Percentiles rank a stretch among this genome's conserved stretches.
phyloP scores from a whole-genome alignment of 1,140 invertebrate species.

The Atopsyche davidsoni region DNA sequence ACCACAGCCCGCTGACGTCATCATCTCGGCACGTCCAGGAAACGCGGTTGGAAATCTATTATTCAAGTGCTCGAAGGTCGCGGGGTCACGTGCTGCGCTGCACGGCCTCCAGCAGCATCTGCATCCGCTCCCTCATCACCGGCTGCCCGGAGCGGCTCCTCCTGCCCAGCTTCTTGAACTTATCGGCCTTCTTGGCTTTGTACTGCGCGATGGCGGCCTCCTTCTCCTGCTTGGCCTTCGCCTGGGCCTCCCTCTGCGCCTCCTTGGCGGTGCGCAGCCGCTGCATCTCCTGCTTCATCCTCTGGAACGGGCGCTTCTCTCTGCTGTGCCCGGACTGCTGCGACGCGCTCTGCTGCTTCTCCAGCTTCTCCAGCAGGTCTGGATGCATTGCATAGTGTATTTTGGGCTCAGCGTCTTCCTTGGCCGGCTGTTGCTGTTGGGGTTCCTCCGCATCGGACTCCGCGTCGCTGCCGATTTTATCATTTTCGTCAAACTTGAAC shows the following conservation, averaged over 20 bases:
- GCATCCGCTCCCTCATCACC: slow-evolving; percentile 66
- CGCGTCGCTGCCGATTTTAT: slow-evolving; percentile 21
- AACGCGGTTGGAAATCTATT: neutral
- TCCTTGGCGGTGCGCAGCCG: slow-evolving; percentile 52
- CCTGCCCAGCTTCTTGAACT: slow-evolving; percentile 60
- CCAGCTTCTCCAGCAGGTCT: slow-evolving; percentile 36
- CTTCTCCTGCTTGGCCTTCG: slow-evolving; percentile 49
- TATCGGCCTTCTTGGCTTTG: slow-evolving; percentile 58
- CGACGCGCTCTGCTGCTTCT: slow-evolving; percentile 13
- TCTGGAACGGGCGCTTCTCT: slow-evolving; percentile 41
- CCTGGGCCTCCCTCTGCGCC: slow-evolving; percentile 44
- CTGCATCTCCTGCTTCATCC: slow-evolving; percentile 51
- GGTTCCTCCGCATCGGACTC: slow-evolving; percentile 28
- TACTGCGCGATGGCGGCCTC: slow-evolving; percentile 58
- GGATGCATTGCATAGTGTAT: slow-evolving; percentile 44
- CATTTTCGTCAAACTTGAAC: slow-evolving; percentile 32
- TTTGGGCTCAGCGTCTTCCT: slow-evolving; percentile 31
- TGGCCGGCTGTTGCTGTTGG: too few species aligned
- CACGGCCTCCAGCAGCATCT: slow-evolving; percentile 65
- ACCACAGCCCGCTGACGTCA: too few species aligned
- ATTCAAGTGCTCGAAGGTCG: neutral
- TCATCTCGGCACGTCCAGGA: neutral
- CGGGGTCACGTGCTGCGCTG: slow-evolving; percentile 28
- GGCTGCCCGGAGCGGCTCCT: slow-evolving; percentile 73
- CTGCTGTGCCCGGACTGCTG: slow-evolving; percentile 5